Evolutionary conservation across 2,888 invertebrate genomes (phyloP), one percentile per base, ranked within the genome.

Genomic region (Apamea monoglypha): DNA sequence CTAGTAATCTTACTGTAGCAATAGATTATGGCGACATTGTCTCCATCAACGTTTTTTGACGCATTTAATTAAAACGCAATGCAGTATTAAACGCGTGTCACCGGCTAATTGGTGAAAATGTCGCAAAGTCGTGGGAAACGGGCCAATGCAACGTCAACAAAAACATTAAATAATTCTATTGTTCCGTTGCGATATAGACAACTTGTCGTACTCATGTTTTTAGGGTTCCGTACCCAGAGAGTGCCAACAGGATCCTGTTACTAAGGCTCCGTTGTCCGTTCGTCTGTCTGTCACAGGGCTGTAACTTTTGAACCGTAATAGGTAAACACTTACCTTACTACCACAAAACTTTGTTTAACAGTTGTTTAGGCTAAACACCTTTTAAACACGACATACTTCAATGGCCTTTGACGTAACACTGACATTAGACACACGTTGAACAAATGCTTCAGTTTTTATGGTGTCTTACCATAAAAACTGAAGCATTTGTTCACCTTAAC

Each of bases 71-170:
- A 83, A 70, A 81, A 67, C 81, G 87, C 76, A 86, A 85, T 83
- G 79, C 88, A 87, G 85, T 83, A 90, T 83, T 91, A 91, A 90
- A 88, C 84, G 78, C 81, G 74, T 70, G 76, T 86, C 82, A 73
- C 76, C 18, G 2, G n/a, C 63, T 91, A 89, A 92, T 92, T 90
- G 89, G 92, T 88, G 91, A 92, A 93, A 94, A 92, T 93, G 91
- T 93, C 89, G 91, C 92, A 92, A 92, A 90, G 84, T 78, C 89
- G 88, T 94, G 95, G 71, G 94, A 95, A 94, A 89, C 86, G 80
- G 92, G 92, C 87, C 93, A 93, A 86, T 83, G 90, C 82, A 82
- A 75, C 82, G 80, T 77, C 72, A 68, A 84, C 78, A 93, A 94
- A 92, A 93, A 92, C 75, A 47, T 83, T 76, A 81, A 87, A 86